These are phyloP conservation scores for Drosophila nr. medialis DNA, from an alignment of 2,888 invertebrate genomes.

Conservation along the genomic window DNA sequence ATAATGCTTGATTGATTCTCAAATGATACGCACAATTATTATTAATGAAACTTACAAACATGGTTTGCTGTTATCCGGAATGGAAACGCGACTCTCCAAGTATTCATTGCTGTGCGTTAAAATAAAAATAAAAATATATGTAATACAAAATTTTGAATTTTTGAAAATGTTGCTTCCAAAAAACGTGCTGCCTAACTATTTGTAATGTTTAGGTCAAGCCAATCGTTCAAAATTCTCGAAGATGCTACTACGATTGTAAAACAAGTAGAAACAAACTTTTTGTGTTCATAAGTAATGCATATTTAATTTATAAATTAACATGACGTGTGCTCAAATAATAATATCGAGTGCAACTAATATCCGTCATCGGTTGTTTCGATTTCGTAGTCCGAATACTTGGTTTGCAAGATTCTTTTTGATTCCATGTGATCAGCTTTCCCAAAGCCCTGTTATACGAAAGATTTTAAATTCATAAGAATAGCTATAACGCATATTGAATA, in stretches of 20 bases:
- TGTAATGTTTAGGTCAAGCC: neutral
- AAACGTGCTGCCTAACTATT: constrained; percentile 12
- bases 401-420: constrained; percentile 90
- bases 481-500: neutral
- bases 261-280: neutral
- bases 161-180: neutral
- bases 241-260: constrained; percentile 15
- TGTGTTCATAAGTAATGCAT: constrained; percentile 3
- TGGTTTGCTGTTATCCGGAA: neutral
- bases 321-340: neutral
- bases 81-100: neutral
- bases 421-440: constrained; percentile 95
- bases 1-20: neutral
- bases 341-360: constrained; percentile 59
- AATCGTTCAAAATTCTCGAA: neutral
- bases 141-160: neutral
- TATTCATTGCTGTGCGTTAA: constrained; percentile 19
- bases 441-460: constrained; percentile 87
- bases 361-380: constrained; percentile 92
- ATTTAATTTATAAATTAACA: constrained; percentile 14
- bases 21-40: too few relatives aligned
- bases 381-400: constrained; percentile 90
- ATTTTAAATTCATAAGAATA: neutral
- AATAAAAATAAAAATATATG: neutral
- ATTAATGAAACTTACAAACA: constrained; percentile 7